Conservation (phyloP, 2,113 vertebrate species). For the Rallus limicola region DNA sequence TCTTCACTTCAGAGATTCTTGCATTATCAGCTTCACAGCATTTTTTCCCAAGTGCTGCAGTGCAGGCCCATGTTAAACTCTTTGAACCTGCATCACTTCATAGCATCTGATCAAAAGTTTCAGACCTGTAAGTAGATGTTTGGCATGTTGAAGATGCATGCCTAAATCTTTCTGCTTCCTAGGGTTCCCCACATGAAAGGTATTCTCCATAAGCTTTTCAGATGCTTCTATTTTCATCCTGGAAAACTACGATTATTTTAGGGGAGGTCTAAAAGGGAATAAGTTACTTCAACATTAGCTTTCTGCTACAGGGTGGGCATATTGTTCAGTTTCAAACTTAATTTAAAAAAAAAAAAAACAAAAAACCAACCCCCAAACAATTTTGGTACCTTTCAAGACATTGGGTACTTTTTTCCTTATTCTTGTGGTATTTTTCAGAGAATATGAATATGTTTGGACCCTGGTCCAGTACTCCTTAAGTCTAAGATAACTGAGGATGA, state of each 20-base stretch:
- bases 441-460: not conserved
- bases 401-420: not conserved
- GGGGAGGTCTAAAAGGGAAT: not conserved
- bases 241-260: not conserved
- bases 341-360: not conserved
- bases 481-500: not conserved
- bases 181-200: not conserved
- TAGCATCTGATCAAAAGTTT: constrained; percentile 6
- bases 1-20: not conserved
- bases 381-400: not conserved
- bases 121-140: not conserved
- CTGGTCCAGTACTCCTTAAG: not conserved
- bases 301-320: not conserved
- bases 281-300: not conserved
- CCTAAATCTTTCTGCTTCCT: not conserved
- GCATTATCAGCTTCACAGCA: not conserved
- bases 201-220: not conserved
- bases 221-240: not conserved
- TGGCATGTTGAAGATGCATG: not conserved
- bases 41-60: not conserved
- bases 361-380: too few relatives aligned
- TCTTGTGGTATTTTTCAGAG: not conserved
- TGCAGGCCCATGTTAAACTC: not conserved
- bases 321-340: not conserved
- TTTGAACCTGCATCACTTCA: not conserved